Base-by-base conservation (phyloP, 2,888 invertebrate genomes). In the Odontomyia ornata region DNA sequence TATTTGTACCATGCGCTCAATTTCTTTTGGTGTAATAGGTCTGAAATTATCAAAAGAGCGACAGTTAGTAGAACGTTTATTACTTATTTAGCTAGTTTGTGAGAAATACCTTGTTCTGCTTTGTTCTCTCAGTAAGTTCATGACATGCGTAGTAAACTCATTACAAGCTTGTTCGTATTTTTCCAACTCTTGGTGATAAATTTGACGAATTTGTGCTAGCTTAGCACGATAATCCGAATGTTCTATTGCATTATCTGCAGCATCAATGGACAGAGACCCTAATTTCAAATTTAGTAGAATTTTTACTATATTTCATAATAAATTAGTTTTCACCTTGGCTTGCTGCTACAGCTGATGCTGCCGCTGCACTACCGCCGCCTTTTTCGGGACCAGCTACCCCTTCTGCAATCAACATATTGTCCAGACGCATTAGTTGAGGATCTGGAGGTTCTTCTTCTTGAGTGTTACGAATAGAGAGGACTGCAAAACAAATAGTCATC, bases 141-240 rank as follows among this genome's bases (percentile, higher is more conserved):
- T 96, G 81, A 99, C 99, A 88, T 99, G 99, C n/a, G 98, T 99
- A 78, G 99, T 99, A 88, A 99, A 99, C 89, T 99, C 99, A 88
- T 97, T 97, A 89, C 99, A 99, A n/a, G 99, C 99, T 91, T 99
- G 98, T 89, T 99, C 98, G 86, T 99, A 99, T 90, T 99, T 99
- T 88, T 98, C 98, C 84, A 99, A 88, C 88, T 99, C 99, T 88
- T 98, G 97, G 88, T 99, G 98, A 89, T 99, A 99, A 83, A 99
- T 99, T 88, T 97, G 96, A 79, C 99, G 91, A 86, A 99, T 99
- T 89, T 99, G 99, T 15, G 97, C 96, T 83, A 99, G 90, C 88
- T 99, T 99, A 83, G 98, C 98, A 83, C 99, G 92, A 89, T 99
- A 99, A 88, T 99, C 99, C 79, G 99, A 98, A 88, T 99, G 99